Conservation (phyloP, 2,113 vertebrate species). For the Phyllostomus discolor region DNA sequence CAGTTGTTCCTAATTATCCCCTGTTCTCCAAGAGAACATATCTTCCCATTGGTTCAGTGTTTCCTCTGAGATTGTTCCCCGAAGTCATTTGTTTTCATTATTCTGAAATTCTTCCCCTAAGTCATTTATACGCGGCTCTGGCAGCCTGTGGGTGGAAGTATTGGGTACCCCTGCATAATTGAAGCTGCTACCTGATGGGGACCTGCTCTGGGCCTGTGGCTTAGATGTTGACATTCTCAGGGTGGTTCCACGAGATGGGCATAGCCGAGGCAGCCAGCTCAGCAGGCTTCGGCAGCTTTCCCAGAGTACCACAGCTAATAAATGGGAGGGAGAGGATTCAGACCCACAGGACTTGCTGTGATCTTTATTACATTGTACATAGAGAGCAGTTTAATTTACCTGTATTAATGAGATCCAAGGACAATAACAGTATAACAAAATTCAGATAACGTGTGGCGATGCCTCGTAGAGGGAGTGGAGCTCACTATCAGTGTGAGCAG, state of each 20-base stretch:
- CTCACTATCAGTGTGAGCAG: not conserved
- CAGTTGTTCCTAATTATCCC: not conserved
- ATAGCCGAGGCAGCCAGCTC: not conserved
- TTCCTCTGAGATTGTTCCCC: not conserved
- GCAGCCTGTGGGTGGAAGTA: not conserved
- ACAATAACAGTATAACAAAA: not conserved
- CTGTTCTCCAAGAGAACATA: not conserved
- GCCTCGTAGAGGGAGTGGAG: not conserved
- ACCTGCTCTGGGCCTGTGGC: not conserved
- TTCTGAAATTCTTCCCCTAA: not conserved
- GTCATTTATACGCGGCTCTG: not conserved
- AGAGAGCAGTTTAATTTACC: not conserved
- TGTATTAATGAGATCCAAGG: not conserved
- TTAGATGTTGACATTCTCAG: not conserved
- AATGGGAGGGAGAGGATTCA: not conserved
- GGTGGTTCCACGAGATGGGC: not conserved
- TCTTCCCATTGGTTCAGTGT: not conserved
- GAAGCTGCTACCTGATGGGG: not conserved
- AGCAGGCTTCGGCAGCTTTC: not conserved
- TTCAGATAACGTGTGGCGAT: not conserved
- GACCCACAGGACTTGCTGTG: not conserved
- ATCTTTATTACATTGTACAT: not conserved
- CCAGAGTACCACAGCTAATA: not conserved
- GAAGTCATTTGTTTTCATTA: not conserved
- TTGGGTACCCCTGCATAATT: not conserved